Base-by-base conservation (phyloP, 2,113 vertebrate genomes). In the Myrmophylax atrothorax region DNA sequence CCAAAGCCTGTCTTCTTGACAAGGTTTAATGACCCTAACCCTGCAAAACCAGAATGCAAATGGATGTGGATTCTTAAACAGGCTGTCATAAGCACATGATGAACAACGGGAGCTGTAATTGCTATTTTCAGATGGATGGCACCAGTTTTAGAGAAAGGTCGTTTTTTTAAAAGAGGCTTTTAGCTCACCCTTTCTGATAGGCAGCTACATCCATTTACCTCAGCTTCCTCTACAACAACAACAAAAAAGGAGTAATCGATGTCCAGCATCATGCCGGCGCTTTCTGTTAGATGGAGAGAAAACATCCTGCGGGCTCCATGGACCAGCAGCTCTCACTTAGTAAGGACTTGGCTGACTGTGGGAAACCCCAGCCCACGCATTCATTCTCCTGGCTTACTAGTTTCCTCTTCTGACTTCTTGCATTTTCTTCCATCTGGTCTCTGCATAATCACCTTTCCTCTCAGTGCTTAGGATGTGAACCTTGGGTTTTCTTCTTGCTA, bases 261-360 rank as follows among this genome's bases (percentile, higher is more conserved):
- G 37, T 18, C 37, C 53, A 87, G 35, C 37, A 44, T 42, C 26
- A 10, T 2, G 6, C 6, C 35, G 77, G 24, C 7, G 24, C 31
- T 87, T 62, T 67, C 66, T 76, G 49, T 26, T 74, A 47, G 58
- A 42, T 0, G 2, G 19, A 55, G 20, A 62, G n/a, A 46, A 83
- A 83, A 31, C 0, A 0, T 18, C 25, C n/a, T 50, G 18, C 15
- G 3, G 3, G 4, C 13, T 63, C 63, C 2, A 2, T 0, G 2
- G 38, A n/a, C 13, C 29, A 80, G 29, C 28, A 78, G 35, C 49
- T 69, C 52, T 64, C 59, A 16, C 23, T 69, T 11, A 53, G 44
- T 58, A 62, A 37, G 46, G 53, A 28, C 25, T 26, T 47, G 9
- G 23, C 31, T 84, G 40, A 22, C 38, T 53, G 16, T 33, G 37